phyloP scores from a whole-genome alignment of 1,140 invertebrate genomes.

The Bombus impatiens region DNA sequence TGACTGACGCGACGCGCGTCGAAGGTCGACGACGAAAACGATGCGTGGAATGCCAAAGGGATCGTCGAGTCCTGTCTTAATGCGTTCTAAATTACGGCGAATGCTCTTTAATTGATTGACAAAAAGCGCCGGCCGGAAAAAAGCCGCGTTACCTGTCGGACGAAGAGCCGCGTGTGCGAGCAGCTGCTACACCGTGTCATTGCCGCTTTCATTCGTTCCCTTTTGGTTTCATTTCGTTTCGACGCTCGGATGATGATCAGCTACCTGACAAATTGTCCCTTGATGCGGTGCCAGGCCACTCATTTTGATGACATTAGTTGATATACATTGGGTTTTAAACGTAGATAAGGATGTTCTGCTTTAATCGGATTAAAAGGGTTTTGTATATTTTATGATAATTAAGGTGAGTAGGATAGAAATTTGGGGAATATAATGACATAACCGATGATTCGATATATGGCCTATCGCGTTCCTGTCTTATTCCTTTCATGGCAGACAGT shows the following conservation, averaged over 20 bases:
- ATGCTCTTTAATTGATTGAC: conserved; percentile 76
- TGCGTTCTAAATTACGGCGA: conserved; percentile 76
- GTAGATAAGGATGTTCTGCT: neutral
- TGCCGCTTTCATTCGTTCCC: conserved; percentile 48
- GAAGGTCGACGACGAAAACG: conserved; percentile 29
- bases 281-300: conserved; percentile 50
- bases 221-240: conserved; percentile 17
- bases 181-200: conserved; percentile 58
- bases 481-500: too few species aligned
- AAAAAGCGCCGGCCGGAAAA: conserved; percentile 71
- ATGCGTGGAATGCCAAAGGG: conserved; percentile 55
- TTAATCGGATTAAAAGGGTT: too few species aligned
- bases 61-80: conserved; percentile 61
- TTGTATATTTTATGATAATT: too few species aligned
- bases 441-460: neutral
- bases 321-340: neutral
- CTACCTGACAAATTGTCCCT: conserved; percentile 70
- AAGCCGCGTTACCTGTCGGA: conserved; percentile 49
- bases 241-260: conserved; percentile 35
- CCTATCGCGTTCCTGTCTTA: too few species aligned
- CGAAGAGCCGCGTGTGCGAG: conserved; percentile 8
- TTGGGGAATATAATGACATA: too few species aligned
- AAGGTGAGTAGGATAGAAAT: too few species aligned
- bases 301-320: neutral
- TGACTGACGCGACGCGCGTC: neutral